Evolutionary conservation across 2,113 vertebrate genomes (phyloP), one percentile per base, ranked within the genome.

Genomic region (Paramisgurnus dabryanus): DNA sequence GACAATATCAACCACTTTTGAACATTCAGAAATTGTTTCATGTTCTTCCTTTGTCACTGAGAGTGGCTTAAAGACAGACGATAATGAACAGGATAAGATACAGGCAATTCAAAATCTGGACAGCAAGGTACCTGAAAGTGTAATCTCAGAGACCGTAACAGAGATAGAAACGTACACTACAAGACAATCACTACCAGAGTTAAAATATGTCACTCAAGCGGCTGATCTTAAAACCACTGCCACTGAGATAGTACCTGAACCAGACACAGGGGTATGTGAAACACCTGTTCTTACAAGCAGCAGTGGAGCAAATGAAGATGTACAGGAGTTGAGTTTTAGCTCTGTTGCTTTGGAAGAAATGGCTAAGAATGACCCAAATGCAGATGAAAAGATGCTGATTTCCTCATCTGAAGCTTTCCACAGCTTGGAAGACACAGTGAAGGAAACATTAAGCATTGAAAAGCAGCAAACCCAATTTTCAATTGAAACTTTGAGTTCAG

Each of bases 311-410:
- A 49, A 6, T 12, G 60, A 63, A 71, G 71, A 3, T 67, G 34
- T 50, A 12, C 45, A 43, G 12, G 65, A 69, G 6, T 49, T 18
- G 17, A 47, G 50, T 7, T 67, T 78, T 7, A 15, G 61, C 22
- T 63, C 47, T 50, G 50, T 43, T 60, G 27, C 11, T 60, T 67
- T 76, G 55, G 73, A 70, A 55, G 60, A 67, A 67, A 61, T 49
- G 12, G 10, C 27, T 73, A 53, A 66, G 5, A 80, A 6, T 11
- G 27, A 79, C 70, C 43, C 39, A 4, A 53, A 17, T 5, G 55
- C 1, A 76, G 49, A n/a, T 47, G 41, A 83, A 67, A 80, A 76
- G 17, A 50, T 70, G 6, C 11, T 63, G 15, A 6, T 27, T 45
- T 13, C 27, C 6, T 80, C 15, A 1, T 27, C 47, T 70, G 60